These are phyloP conservation scores for Neoniphon sammara DNA, from an alignment of 2,797 vertebrate species.

Conservation along the genomic window DNA sequence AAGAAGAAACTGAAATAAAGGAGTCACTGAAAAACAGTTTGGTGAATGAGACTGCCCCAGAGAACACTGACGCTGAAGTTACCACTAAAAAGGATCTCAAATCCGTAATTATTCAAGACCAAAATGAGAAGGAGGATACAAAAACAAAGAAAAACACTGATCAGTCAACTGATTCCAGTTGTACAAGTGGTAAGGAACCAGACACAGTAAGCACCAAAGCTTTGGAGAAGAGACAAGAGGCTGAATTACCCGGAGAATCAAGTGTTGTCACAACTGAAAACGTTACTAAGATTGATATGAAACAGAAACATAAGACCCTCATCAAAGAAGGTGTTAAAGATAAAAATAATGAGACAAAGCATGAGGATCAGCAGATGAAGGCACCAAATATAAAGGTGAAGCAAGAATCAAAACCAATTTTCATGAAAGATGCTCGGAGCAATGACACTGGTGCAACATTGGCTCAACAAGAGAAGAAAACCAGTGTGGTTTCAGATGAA, in stretches of 20 bases:
- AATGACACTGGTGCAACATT: neutral
- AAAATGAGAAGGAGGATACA: neutral
- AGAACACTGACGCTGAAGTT: neutral
- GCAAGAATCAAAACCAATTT: constrained; percentile 21
- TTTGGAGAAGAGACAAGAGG: neutral
- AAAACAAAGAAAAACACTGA: constrained; percentile 1
- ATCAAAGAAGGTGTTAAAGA: neutral
- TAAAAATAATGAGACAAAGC: neutral
- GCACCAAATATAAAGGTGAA: constrained; percentile 9
- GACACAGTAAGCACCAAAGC: constrained; percentile 4
- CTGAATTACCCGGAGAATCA: neutral
- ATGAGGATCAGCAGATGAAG: constrained; percentile 15
- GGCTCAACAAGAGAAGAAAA: constrained; percentile 9
- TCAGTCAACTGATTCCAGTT: neutral
- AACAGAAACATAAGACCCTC: neutral
- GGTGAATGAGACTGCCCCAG: neutral
- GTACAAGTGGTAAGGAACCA: neutral
- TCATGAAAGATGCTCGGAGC: constrained; percentile 8
- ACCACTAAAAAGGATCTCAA: constrained; percentile 23
- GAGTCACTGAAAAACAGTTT: neutral
- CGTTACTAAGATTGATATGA: neutral
- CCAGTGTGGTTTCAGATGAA: neutral
- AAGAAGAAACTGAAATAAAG: constrained; percentile 14
- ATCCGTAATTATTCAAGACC: neutral
- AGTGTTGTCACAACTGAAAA: neutral